Base-by-base conservation (phyloP, 1,140 invertebrate species). In the Belonocnema kinseyi region DNA sequence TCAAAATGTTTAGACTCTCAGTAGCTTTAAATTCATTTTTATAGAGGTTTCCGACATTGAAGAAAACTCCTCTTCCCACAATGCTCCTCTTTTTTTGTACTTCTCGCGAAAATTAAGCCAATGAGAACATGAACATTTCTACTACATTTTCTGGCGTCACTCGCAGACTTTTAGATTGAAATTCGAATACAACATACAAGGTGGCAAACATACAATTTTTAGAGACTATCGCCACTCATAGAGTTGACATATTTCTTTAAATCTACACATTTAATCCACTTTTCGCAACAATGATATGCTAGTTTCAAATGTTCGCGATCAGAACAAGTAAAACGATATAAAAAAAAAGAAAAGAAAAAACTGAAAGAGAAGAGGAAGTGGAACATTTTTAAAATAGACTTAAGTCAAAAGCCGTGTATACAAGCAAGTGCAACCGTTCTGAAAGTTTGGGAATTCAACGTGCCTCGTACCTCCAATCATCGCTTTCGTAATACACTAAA, bases 241-340 rank as follows among this genome's bases (percentile, higher is more conserved):
- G 26, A 66, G 61, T 66, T 66, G 61, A 40, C 26, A 61, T 26
- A 26, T 33, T 66, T 61, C 33, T 66, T 66, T 33, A 66, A 66
- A 66, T 13, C 61, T 66, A 66, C 21, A 66, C 26, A 66, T 66
- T 66, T 66, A 46, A 66, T 33, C 26, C 61, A 66, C 61, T 66
- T 66, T 66, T 66, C 21, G 61, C 40, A 26, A 66, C 61, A 66
- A 40, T 66, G 61, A 66, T 66, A 66, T 66, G 61, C 33, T 66
- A 40, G 33, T 66, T 66, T 40, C 16, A 13, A 66, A 66, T 26
- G 26, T 16, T 66, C n/a, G 61, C 8, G 26, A 66, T 66, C n/a
- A 66, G 61, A 66, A 40, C 14, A 33, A 46, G 33, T 40, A 66
- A 66, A 66, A 66, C 40, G 40, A 66, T 61, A 13, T 6, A 13